phyloP scores from a whole-genome alignment of 30 jellyfish, hydroid and myxozoan species.

The Turritopsis dohrnii region DNA sequence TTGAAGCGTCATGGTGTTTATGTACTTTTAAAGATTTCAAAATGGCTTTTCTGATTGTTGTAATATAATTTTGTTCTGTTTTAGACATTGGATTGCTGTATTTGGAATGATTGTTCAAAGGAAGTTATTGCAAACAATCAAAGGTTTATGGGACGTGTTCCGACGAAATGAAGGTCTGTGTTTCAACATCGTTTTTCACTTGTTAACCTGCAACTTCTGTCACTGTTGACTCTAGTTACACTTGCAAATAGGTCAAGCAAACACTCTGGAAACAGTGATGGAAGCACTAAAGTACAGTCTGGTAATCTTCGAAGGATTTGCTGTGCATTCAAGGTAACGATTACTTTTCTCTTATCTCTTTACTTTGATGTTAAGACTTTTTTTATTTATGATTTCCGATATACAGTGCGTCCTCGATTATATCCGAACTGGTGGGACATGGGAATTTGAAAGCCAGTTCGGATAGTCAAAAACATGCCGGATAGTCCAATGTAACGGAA shows the following conservation, averaged over 20 bases:
- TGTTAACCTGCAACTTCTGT: neutral
- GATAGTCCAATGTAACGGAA: too few species aligned
- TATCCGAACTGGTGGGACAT: too few species aligned
- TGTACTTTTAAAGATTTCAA: too few species aligned
- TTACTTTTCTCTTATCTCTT: conserved; percentile 9
- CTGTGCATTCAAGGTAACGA: conserved; percentile 32
- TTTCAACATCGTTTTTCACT: neutral
- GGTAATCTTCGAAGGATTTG: conserved; percentile 15
- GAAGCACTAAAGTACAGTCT: conserved; percentile 8
- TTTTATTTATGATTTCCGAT: too few species aligned
- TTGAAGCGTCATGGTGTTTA: conserved; percentile 2
- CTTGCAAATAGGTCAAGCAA: conserved; percentile 4
- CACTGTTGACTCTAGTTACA: too few species aligned
- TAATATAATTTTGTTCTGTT: too few species aligned
- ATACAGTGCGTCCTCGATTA: too few species aligned
- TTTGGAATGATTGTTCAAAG: conserved; percentile 65
- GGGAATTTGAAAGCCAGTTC: too few species aligned
- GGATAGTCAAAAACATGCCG: too few species aligned
- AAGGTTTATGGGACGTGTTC: conserved; percentile 34
- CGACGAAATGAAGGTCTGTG: conserved; percentile 54
- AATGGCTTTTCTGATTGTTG: neutral
- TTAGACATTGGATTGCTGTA: conserved; percentile 96
- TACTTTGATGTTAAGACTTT: too few species aligned
- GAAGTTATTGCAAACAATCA: conserved; percentile 27
- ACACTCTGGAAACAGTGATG: neutral